A percentile compares a stretch with the other conserved stretches of the same genome.
phyloP scores from a whole-genome alignment of 2,888 invertebrate species.

The Apodemia zela region DNA sequence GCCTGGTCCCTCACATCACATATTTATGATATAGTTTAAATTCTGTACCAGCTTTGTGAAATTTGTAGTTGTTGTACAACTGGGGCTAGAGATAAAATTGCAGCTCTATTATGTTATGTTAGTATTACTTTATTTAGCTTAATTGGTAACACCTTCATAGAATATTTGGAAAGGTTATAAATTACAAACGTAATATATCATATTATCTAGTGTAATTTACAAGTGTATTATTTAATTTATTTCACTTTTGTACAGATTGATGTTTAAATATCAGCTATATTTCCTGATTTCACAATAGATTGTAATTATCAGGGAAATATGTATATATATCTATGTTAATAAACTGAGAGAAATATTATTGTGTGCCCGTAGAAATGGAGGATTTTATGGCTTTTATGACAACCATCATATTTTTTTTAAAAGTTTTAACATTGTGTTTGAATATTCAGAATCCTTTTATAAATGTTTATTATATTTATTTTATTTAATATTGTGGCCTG shows the following conservation, averaged over 20 bases:
- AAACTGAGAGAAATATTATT: constrained; percentile 8
- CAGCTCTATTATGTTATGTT: constrained; percentile 22
- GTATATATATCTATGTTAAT: constrained; percentile 16
- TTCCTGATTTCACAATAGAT: constrained; percentile 15
- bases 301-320: constrained; percentile 6
- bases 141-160: constrained; percentile 31
- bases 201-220: constrained; percentile 22
- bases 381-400: constrained; percentile 7
- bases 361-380: constrained; percentile 6
- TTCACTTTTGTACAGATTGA: constrained; percentile 27
- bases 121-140: constrained; percentile 34
- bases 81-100: constrained; percentile 15
- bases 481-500: constrained; percentile 26
- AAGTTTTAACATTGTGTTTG: neutral
- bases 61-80: constrained; percentile 15
- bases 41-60: constrained; percentile 3
- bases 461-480: constrained; percentile 33
- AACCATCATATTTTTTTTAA: neutral
- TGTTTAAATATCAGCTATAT: constrained; percentile 20
- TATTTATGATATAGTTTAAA: constrained; percentile 4
- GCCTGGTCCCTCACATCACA: constrained; percentile 15
- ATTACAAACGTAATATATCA: constrained; percentile 25
- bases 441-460: constrained; percentile 22
- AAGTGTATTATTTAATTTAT: constrained; percentile 26
- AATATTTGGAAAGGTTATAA: constrained; percentile 14